Conservation (phyloP, 92 coral and sea anemone genomes). For the Epizoanthus stellaris region DNA sequence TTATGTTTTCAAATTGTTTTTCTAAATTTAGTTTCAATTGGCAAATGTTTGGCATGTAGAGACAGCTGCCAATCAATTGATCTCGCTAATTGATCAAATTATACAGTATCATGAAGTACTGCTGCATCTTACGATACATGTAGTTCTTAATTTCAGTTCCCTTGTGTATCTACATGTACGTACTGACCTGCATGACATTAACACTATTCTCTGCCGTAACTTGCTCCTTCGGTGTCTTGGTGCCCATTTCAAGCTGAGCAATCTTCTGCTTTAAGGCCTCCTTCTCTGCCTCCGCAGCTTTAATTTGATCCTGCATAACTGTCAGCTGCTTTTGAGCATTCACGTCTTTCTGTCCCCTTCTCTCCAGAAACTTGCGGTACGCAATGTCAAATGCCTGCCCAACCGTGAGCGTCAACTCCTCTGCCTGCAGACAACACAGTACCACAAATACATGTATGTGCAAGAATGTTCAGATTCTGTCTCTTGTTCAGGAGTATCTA, state of each 20-base stretch:
- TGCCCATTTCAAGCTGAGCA: constrained; percentile 78
- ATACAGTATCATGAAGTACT: too few relatives aligned
- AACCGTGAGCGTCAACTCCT: constrained; percentile 90
- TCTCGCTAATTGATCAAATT: too few relatives aligned
- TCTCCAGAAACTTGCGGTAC: constrained; percentile 83
- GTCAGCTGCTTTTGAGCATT: constrained; percentile 46
- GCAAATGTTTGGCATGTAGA: too few relatives aligned
- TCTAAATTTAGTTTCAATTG: too few relatives aligned
- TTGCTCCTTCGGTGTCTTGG: constrained; percentile 31
- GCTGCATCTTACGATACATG: too few relatives aligned
- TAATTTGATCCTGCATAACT: constrained; percentile 79
- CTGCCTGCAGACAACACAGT: constrained; percentile 69
- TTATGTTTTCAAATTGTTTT: too few relatives aligned
- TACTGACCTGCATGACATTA: constrained; percentile 30
- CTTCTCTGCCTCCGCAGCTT: constrained; percentile 90
- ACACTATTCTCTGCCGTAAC: constrained; percentile 7
- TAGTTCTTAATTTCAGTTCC: too few relatives aligned
- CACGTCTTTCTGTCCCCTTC: constrained; percentile 69
- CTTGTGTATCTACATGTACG: constrained; percentile 18
- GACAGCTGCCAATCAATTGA: too few relatives aligned
- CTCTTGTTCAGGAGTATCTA: not conserved
- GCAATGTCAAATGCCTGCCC: constrained; percentile 99
- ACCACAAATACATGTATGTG: not conserved
- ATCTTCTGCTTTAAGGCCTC: constrained; percentile 84
- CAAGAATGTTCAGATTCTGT: too few relatives aligned